Percentiles rank a stretch among this genome's conserved stretches.
phyloP scores from a whole-genome alignment of 2,888 invertebrate genomes.

The Tanypteryx hageni region DNA sequence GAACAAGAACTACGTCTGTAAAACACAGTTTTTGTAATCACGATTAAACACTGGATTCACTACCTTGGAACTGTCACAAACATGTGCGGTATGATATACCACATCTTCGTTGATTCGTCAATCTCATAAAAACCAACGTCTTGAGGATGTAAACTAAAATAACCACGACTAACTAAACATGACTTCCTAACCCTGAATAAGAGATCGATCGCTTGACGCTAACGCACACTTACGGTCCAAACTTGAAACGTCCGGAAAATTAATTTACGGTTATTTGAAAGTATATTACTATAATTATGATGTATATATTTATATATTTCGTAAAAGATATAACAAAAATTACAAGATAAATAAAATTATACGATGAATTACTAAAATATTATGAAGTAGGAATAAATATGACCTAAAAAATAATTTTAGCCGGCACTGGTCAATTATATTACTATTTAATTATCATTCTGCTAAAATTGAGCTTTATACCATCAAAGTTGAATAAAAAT shows the following conservation, averaged over 20 bases:
- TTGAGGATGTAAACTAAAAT: constrained; percentile 23
- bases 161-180: constrained; percentile 64
- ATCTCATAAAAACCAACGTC: background rate
- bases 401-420: constrained; percentile 34
- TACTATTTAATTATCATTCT: background rate
- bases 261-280: constrained; percentile 37
- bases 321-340: background rate
- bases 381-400: constrained; percentile 5
- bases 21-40: constrained; percentile 61
- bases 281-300: background rate
- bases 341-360: background rate
- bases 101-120: constrained; percentile 40
- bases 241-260: constrained; percentile 59
- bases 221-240: constrained; percentile 64
- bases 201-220: constrained; percentile 63
- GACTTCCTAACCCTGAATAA: constrained; percentile 64
- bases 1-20: constrained; percentile 63
- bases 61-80: constrained; percentile 57
- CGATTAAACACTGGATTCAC: constrained; percentile 60
- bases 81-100: constrained; percentile 12
- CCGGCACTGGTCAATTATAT: constrained; percentile 10
- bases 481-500: background rate
- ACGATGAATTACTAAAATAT: background rate
- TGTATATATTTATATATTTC: background rate
- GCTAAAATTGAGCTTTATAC: background rate